Conservation (phyloP, 2,888 invertebrate genomes). For the Leistus spinibarbis region DNA sequence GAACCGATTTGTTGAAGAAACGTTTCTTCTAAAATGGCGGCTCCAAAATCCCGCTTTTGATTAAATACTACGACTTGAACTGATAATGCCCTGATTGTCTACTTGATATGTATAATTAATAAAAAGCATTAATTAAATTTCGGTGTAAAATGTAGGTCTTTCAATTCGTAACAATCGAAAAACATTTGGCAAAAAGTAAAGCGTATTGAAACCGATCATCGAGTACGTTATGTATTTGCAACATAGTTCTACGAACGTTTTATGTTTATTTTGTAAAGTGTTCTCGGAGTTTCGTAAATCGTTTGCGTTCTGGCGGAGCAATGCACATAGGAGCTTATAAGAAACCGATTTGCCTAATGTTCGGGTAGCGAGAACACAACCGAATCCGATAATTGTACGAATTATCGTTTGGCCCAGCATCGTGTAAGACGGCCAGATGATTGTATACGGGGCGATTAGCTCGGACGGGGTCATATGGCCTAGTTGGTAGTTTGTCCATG, state of each 20-base stretch:
- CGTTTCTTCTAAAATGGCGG: too few relatives aligned
- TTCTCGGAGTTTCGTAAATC: constrained; percentile 69
- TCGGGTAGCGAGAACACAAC: constrained; percentile 72
- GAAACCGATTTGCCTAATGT: constrained; percentile 71
- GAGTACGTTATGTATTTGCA: constrained; percentile 84
- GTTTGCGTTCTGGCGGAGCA: constrained; percentile 70
- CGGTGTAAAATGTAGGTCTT: constrained; percentile 83
- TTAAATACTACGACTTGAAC: not conserved
- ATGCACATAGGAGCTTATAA: constrained; percentile 71
- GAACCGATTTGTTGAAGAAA: too few relatives aligned
- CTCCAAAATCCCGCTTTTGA: too few relatives aligned
- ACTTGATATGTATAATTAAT: constrained; percentile 21
- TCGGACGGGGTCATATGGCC: constrained; percentile 70
- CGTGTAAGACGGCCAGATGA: constrained; percentile 78
- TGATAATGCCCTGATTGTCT: constrained; percentile 19
- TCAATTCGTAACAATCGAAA: constrained; percentile 79
- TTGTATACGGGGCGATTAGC: constrained; percentile 69
- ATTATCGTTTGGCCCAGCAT: constrained; percentile 72
- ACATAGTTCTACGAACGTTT: constrained; percentile 78
- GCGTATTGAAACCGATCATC: constrained; percentile 78
- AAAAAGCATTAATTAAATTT: constrained; percentile 64
- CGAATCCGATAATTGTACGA: constrained; percentile 76
- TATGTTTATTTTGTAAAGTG: constrained; percentile 71
- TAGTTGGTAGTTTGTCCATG: constrained; percentile 84
- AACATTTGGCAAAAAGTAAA: constrained; percentile 77